Evolutionary conservation across 2,888 invertebrate genomes (phyloP).

Genomic region (Seira musarum): DNA sequence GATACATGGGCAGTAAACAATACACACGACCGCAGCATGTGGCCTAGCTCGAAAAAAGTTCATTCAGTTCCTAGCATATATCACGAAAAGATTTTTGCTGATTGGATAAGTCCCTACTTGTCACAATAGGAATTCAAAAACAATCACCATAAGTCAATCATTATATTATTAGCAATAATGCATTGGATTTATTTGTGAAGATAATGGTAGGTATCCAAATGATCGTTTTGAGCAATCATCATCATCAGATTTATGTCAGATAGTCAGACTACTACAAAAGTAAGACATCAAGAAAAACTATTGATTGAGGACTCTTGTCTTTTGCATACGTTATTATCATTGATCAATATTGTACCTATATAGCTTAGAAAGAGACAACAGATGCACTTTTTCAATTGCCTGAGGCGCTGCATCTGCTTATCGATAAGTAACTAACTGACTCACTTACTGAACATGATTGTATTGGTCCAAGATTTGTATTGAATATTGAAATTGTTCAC

Average conservation of each 20-base stretch:
- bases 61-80: constrained; percentile 5
- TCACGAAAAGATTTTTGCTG: not conserved
- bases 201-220: not conserved
- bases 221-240: not conserved
- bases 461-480: too few species aligned
- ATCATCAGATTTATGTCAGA: constrained; percentile 33
- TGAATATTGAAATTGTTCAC: too few species aligned
- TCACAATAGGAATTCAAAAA: not conserved
- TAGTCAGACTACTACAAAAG: not conserved
- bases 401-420: constrained; percentile 34
- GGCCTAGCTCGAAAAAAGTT: not conserved
- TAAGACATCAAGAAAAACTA: constrained; percentile 11
- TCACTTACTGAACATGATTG: too few species aligned
- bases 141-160: not conserved
- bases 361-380: too few species aligned
- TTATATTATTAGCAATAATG: too few species aligned
- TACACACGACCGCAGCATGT: not conserved
- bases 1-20: constrained; percentile 11
- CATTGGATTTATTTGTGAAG: not conserved
- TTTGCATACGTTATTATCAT: too few species aligned
- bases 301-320: constrained; percentile 5
- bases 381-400: constrained; percentile 22
- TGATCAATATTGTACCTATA: too few species aligned
- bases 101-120: constrained; percentile 19
- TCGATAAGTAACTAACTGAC: too few species aligned